These are phyloP conservation scores for Boloria selene DNA, from an alignment of 2,888 invertebrate genomes.

Conservation along the genomic window DNA sequence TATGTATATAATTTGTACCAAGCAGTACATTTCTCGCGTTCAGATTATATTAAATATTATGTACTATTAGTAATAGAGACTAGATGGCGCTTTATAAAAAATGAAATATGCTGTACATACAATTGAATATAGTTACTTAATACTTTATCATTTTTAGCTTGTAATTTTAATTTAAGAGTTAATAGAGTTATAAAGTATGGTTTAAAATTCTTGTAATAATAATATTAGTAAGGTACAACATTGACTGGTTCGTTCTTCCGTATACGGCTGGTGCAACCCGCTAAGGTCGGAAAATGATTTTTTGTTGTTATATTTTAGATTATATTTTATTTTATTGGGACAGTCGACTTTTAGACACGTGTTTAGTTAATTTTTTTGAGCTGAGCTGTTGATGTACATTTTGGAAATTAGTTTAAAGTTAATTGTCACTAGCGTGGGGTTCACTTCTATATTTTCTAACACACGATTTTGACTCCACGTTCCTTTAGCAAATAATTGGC, in stretches of 20 bases:
- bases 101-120: no score
- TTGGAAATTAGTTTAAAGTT: constrained; percentile 45
- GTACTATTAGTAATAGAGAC: no score
- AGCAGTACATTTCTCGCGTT: no score
- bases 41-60: no score
- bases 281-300: constrained; percentile 58
- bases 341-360: constrained; percentile 61
- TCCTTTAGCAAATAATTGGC: constrained; percentile 70
- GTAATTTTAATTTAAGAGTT: no score
- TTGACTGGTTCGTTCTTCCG: constrained; percentile 15
- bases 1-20: no score
- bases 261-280: constrained; percentile 49
- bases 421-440: constrained; percentile 37
- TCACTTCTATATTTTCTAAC: constrained; percentile 36
- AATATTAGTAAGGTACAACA: not conserved
- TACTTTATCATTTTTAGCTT: no score
- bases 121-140: no score
- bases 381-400: constrained; percentile 58
- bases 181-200: no score
- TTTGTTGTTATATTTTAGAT: constrained; percentile 78
- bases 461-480: constrained; percentile 49
- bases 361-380: constrained; percentile 61
- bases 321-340: constrained; percentile 74
- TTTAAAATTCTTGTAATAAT: no score
- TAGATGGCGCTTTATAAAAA: no score